phyloP scores from a whole-genome alignment of 1,140 invertebrate genomes.

The Trichomalopsis sarcophagae region DNA sequence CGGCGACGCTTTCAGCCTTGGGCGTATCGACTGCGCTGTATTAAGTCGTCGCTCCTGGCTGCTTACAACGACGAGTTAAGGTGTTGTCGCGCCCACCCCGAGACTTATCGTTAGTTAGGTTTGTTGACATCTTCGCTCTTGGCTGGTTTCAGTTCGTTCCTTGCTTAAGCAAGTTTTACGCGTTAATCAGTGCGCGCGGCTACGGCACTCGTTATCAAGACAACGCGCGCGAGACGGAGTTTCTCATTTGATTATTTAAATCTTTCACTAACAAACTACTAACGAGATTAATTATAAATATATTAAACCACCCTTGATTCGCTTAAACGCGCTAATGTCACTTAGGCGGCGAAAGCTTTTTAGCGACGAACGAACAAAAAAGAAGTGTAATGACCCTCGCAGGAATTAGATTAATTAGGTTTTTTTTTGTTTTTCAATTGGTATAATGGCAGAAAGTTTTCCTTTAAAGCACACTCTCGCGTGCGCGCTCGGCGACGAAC shows the following conservation, averaged over 20 bases:
- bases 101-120: constrained; percentile 17
- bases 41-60: not conserved
- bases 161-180: not conserved
- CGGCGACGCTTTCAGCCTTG: not conserved
- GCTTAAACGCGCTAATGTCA: too few species aligned
- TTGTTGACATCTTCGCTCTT: constrained; percentile 14
- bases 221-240: not conserved
- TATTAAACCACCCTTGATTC: too few species aligned
- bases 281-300: too few species aligned
- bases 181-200: constrained; percentile 18
- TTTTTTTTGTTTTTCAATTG: constrained; percentile 14
- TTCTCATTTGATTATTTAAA: not conserved
- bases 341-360: too few species aligned
- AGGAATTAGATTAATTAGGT: constrained; percentile 22
- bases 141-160: not conserved
- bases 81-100: not conserved
- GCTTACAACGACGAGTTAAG: too few species aligned
- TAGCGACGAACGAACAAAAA: not conserved
- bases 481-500: not conserved
- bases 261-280: too few species aligned
- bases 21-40: not conserved
- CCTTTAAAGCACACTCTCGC: constrained; percentile 22
- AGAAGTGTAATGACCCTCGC: not conserved
- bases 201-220: not conserved
- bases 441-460: not conserved